phyloP scores from a whole-genome alignment of 2,888 invertebrate genomes.

The Agonopterix subpropinquella region DNA sequence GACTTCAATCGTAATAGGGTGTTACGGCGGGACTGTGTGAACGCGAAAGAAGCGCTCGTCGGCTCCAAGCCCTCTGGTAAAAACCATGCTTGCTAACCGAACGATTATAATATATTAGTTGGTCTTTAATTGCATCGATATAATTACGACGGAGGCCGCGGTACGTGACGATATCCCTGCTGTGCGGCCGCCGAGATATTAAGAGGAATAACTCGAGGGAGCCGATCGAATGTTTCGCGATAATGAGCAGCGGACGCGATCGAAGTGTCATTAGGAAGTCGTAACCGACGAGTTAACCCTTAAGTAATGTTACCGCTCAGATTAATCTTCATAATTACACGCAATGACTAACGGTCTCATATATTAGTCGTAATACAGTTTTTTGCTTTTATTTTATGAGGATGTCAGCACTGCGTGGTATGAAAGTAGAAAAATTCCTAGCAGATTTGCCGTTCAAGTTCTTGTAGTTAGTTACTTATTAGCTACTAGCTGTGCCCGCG shows the following conservation, averaged over 20 bases:
- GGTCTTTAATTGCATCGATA: conserved; percentile 71
- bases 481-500: no score
- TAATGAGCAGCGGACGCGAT: conserved; percentile 68
- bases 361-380: background rate
- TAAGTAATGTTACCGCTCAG: conserved; percentile 60
- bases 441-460: no score
- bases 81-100: conserved; percentile 65
- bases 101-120: conserved; percentile 76
- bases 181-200: conserved; percentile 60
- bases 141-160: conserved; percentile 63
- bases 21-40: conserved; percentile 46
- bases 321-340: conserved; percentile 63
- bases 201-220: conserved; percentile 67
- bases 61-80: conserved; percentile 56
- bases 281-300: conserved; percentile 63
- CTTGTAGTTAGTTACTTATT: no score
- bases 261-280: conserved; percentile 75
- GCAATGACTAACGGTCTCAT: conserved; percentile 16
- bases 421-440: no score
- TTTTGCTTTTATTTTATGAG: background rate
- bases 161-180: conserved; percentile 73
- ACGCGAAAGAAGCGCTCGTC: conserved; percentile 39
- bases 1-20: conserved; percentile 43
- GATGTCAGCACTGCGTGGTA: no score
- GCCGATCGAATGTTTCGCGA: conserved; percentile 70